phyloP scores from a whole-genome alignment of 2,113 vertebrate genomes.

The Passer domesticus region DNA sequence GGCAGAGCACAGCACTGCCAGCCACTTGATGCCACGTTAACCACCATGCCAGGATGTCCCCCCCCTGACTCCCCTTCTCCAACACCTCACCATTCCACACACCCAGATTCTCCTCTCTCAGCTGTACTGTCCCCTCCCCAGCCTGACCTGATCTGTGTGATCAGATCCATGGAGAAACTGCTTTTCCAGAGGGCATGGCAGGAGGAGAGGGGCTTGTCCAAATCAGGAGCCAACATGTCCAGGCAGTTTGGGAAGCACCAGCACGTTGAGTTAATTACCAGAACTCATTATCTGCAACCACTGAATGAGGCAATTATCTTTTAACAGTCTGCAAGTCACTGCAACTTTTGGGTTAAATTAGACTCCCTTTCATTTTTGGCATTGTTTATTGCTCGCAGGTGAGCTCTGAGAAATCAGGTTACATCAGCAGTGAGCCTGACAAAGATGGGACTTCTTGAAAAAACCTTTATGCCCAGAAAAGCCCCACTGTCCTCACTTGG shows the following conservation, averaged over 20 bases:
- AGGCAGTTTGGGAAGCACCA: neutral
- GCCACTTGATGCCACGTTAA: rapidly evolving
- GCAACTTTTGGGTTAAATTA: neutral
- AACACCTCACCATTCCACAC: neutral
- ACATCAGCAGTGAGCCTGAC: neutral
- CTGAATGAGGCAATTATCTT: neutral
- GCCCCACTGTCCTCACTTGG: neutral
- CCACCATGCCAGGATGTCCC: rapidly evolving
- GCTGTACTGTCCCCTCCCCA: neutral
- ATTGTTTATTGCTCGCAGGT: neutral
- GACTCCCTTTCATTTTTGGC: neutral
- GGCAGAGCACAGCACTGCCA: rapidly evolving
- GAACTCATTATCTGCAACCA: neutral
- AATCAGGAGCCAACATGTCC: neutral
- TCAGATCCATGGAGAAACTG: neutral
- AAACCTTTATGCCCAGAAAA: neutral
- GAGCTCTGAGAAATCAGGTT: neutral
- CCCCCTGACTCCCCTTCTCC: neutral
- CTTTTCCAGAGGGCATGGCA: neutral
- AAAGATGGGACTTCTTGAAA: neutral
- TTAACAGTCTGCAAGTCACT: neutral
- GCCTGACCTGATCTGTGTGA: neutral
- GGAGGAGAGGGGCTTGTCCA: neutral
- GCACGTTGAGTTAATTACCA: neutral
- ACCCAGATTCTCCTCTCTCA: neutral